phyloP scores from a whole-genome alignment of 1,140 invertebrate genomes.

The Drosophila yakuba region DNA sequence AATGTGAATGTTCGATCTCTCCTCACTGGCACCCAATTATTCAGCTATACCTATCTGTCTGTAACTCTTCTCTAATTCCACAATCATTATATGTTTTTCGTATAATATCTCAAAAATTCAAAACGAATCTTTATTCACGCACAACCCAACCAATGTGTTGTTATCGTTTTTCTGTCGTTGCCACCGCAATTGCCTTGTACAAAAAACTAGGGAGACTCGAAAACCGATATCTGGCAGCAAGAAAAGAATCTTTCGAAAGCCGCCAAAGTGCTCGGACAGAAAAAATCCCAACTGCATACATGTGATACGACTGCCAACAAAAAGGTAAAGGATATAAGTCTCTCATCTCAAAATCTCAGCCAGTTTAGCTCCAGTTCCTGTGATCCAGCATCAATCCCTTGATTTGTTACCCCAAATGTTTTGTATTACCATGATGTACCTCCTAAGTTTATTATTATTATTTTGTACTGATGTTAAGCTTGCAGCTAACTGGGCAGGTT shows the following conservation, averaged over 20 bases:
- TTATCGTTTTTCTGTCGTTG: conserved; percentile 35
- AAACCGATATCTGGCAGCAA: conserved; percentile 85
- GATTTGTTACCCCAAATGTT: conserved; percentile 7
- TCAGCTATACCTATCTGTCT: conserved; percentile 32
- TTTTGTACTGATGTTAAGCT: conserved; percentile 14
- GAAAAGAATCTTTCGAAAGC: conserved; percentile 85
- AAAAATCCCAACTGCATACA: conserved; percentile 84
- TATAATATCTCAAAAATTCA: conserved; percentile 34
- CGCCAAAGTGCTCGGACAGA: conserved; percentile 84
- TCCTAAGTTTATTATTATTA: too few relatives aligned
- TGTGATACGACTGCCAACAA: conserved; percentile 84
- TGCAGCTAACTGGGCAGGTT: conserved; percentile 14
- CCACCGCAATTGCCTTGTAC: conserved; percentile 64
- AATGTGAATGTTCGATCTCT: conserved; percentile 44
- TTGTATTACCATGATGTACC: conserved; percentile 18
- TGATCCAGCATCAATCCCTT: conserved; percentile 14
- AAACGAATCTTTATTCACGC: conserved; percentile 41
- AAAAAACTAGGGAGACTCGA: conserved; percentile 80
- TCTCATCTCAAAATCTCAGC: conserved; percentile 21
- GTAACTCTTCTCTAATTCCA: conserved; percentile 38
- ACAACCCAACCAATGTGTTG: conserved; percentile 50
- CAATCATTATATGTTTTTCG: conserved; percentile 57
- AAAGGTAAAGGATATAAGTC: conserved; percentile 77
- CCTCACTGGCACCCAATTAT: conserved; percentile 29
- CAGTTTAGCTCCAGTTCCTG: conserved; percentile 28